Percentiles rank a stretch among this genome's conserved stretches.
These are phyloP conservation scores for Conopomorpha cramerella DNA, from an alignment of 1,140 invertebrate species.

Conservation along the genomic window DNA sequence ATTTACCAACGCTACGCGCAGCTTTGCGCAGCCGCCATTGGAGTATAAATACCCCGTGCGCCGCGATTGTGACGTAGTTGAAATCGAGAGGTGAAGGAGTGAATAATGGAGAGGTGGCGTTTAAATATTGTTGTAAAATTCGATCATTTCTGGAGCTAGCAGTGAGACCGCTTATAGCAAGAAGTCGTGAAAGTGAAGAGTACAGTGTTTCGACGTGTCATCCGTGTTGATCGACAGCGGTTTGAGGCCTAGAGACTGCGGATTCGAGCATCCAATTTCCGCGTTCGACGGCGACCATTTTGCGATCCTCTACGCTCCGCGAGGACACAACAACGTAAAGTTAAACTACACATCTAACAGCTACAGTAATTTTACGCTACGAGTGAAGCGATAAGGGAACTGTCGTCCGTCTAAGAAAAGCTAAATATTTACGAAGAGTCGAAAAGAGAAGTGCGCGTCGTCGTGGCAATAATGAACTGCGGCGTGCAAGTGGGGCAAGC, in stretches of 20 bases:
- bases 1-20: slow-evolving; percentile 43
- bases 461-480: slow-evolving; percentile 26
- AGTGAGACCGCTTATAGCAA: slow-evolving; percentile 43
- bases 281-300: slow-evolving; percentile 32
- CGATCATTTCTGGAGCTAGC: slow-evolving; percentile 53
- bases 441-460: slow-evolving; percentile 16
- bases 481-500: slow-evolving; percentile 19
- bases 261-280: slow-evolving; percentile 10
- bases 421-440: slow-evolving; percentile 16
- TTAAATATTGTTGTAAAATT: slow-evolving; percentile 41
- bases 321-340: slow-evolving; percentile 13
- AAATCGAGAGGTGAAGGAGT: slow-evolving; percentile 52
- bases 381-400: slow-evolving; percentile 41
- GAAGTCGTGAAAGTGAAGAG: slow-evolving; percentile 48
- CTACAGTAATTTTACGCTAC: too few species aligned
- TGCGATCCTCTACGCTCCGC: slow-evolving; percentile 25
- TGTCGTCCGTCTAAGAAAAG: slow-evolving; percentile 24
- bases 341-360: too few species aligned
- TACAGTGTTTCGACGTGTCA: slow-evolving; percentile 56
- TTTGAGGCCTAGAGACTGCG: slow-evolving; percentile 38
- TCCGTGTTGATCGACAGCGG: slow-evolving; percentile 47
- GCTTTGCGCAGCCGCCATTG: slow-evolving; percentile 34
- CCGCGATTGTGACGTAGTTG: slow-evolving; percentile 44
- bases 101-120: slow-evolving; percentile 55
- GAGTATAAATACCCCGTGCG: slow-evolving; percentile 32